Evolutionary conservation across 1,140 invertebrate genomes (phyloP), one percentile per base, ranked within the genome.

Genomic region (Pseudomyrmex sp.): DNA sequence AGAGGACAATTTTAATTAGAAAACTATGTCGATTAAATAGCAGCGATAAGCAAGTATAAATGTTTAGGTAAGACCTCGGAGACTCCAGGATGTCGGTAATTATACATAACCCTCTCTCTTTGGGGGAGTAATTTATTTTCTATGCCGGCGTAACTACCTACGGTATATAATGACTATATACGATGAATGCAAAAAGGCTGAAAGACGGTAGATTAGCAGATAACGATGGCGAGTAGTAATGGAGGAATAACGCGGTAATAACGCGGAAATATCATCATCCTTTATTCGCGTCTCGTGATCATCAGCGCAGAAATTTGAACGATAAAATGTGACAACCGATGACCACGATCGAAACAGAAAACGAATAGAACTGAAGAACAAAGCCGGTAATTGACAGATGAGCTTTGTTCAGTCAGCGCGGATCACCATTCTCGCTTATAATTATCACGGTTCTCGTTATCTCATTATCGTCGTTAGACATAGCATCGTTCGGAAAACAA

Each of bases 381-480:
- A 61, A 69, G 83, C 48, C 52, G 54, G 54, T 82, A 82, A 82
- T 85, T 73, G 69, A 82, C 79, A 68, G 54, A 65, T 54, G 46
- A 44, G 69, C 48, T 54, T 59, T 13, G 83, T 70, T 70, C 59
- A 44, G 8, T 5, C 46, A 23, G 68, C 62, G 48, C 35, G 35
- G 5, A 59, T 26, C 70, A 62, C n/a, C n/a, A 73, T 73, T 69
- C 70, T 50, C 56, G 56, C 58, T 82, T 35, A 35, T 87, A 86
- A 87, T 87, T 87, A 87, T 83, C 72, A 13, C 65, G 26, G n/a
- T 48, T 58, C 79, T 86, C 77, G 85, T 87, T 87, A 87, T 72
- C 85, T 85, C 80, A 86, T 87, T 87, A 87, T 83, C 85, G 85
- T 87, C 70, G 59, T 87, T 72, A 70, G 85, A 35, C 5, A 86